phyloP scores from a whole-genome alignment of 2,797 vertebrate species.

The Paramormyrops hopkinsi region DNA sequence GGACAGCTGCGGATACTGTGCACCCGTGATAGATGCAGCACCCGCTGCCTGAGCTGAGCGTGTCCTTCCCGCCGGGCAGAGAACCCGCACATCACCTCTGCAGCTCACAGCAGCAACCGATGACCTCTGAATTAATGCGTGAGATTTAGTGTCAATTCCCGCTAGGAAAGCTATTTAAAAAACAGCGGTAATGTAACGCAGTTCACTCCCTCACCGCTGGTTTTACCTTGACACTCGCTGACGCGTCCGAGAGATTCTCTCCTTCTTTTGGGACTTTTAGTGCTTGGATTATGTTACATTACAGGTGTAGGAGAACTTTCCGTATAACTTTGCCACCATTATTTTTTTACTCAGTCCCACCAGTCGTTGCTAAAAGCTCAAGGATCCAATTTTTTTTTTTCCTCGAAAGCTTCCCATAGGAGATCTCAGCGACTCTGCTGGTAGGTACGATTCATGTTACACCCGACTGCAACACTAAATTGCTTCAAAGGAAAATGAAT shows the following conservation, averaged over 20 bases:
- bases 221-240: not conserved
- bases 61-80: not conserved
- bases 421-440: not conserved
- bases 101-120: not conserved
- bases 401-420: not conserved
- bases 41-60: not conserved
- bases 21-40: not conserved
- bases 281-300: not conserved
- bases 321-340: not conserved
- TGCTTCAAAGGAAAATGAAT: not conserved
- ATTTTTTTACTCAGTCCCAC: not conserved
- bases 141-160: not conserved
- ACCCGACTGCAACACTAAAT: not conserved
- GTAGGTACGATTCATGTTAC: not conserved
- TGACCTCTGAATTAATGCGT: not conserved
- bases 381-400: not conserved
- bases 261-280: not conserved
- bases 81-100: not conserved
- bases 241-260: not conserved
- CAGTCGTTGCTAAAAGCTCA: not conserved
- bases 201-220: not conserved
- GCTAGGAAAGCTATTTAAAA: not conserved
- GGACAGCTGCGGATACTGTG: not conserved
- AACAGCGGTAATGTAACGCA: not conserved
- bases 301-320: not conserved